phyloP scores from a whole-genome alignment of 2,797 vertebrate species.

The Botia almorhae region DNA sequence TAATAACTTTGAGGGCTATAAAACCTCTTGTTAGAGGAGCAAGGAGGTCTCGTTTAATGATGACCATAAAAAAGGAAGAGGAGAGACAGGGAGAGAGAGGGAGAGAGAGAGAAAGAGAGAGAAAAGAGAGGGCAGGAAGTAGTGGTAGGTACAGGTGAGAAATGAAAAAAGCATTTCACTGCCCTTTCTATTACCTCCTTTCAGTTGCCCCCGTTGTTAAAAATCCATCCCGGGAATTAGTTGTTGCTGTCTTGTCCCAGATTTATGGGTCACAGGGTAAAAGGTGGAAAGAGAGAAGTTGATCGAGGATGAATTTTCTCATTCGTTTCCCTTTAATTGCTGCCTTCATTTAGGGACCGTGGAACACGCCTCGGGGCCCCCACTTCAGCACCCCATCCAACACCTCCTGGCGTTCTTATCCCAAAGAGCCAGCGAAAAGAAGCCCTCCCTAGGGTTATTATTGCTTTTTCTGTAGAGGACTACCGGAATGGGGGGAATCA shows the following conservation, averaged over 20 bases:
- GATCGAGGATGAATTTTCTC: slow-evolving; percentile 37
- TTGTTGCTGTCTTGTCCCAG: slow-evolving; percentile 37
- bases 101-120: slow-evolving; percentile 46
- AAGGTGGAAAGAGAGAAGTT: slow-evolving; percentile 21
- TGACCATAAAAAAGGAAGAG: slow-evolving; percentile 62
- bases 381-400: slow-evolving; percentile 27
- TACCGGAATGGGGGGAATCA: slow-evolving; percentile 42
- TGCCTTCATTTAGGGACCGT: slow-evolving; percentile 37
- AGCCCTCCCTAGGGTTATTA: slow-evolving; percentile 58
- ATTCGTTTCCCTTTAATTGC: slow-evolving; percentile 41
- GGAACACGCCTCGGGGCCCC: slow-evolving; percentile 5
- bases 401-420: slow-evolving; percentile 40
- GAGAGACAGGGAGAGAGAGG: slow-evolving; percentile 46
- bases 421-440: slow-evolving; percentile 44
- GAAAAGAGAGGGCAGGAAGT: slow-evolving; percentile 12
- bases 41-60: slow-evolving; percentile 59
- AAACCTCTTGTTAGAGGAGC: slow-evolving; percentile 59
- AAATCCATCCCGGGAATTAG: slow-evolving; percentile 60
- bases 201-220: slow-evolving; percentile 56
- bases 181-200: slow-evolving; percentile 58
- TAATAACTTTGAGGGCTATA: slow-evolving; percentile 63
- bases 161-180: slow-evolving; percentile 49
- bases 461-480: slow-evolving; percentile 59
- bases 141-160: slow-evolving; percentile 38
- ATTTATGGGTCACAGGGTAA: slow-evolving; percentile 49